Evolutionary conservation across 2,113 vertebrate genomes (phyloP).

Genomic region (Sphyrna mokarran): DNA sequence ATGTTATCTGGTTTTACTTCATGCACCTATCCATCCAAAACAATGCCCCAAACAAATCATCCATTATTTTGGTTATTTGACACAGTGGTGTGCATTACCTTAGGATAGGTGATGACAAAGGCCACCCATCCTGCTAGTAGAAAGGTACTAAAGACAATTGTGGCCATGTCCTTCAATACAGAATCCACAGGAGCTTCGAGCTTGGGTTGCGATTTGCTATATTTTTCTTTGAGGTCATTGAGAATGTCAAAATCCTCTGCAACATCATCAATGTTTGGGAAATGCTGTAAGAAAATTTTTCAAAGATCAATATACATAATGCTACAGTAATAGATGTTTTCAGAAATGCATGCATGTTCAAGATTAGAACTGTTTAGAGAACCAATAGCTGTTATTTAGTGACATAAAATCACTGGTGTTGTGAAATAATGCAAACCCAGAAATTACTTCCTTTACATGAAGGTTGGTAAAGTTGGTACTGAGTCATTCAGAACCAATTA

Average conservation of each 20-base stretch:
- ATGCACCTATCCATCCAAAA: not conserved
- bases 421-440: not conserved
- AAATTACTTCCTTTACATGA: not conserved
- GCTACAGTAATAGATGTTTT: not conserved
- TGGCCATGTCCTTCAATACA: conserved; percentile 91
- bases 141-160: conserved; percentile 89
- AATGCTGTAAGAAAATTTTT: not conserved
- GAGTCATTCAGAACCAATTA: not conserved
- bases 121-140: conserved; percentile 91
- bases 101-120: conserved; percentile 91
- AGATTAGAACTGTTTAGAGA: not conserved
- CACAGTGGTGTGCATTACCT: conserved; percentile 59
- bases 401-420: not conserved
- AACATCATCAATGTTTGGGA: conserved; percentile 23
- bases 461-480: not conserved
- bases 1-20: not conserved
- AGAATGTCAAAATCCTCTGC: conserved; percentile 45
- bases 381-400: not conserved
- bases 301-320: not conserved
- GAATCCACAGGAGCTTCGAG: conserved; percentile 82
- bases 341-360: not conserved
- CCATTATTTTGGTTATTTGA: not conserved
- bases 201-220: conserved; percentile 41
- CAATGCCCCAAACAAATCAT: not conserved
- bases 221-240: conserved; percentile 66